Evolutionary conservation across 2,113 vertebrate genomes (phyloP).

Genomic region (Rattus rattus): DNA sequence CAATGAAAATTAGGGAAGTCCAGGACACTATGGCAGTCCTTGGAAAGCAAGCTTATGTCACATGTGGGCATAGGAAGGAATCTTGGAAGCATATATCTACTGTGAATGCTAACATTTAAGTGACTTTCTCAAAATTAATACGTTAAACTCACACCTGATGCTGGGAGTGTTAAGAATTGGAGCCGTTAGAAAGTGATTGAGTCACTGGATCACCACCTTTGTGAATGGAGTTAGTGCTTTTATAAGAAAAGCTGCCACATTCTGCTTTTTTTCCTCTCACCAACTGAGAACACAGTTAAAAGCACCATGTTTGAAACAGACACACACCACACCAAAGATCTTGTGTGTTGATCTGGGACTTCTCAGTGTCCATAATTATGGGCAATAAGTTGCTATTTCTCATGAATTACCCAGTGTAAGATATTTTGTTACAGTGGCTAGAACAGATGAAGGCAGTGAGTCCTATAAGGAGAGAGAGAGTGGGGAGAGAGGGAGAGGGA

Average conservation of each 20-base stretch:
- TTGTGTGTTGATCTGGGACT: not conserved
- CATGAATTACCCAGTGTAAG: not conserved
- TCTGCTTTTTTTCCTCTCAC: not conserved
- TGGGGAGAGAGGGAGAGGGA: not conserved
- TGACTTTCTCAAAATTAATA: not conserved
- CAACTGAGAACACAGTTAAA: not conserved
- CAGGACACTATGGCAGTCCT: not conserved
- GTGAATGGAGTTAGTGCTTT: not conserved
- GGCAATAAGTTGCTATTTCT: not conserved
- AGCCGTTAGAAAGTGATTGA: not conserved
- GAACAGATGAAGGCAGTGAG: not conserved
- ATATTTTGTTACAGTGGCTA: not conserved
- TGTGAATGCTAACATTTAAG: not conserved
- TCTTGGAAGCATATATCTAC: not conserved
- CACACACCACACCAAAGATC: not conserved
- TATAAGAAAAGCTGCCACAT: not conserved
- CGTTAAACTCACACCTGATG: not conserved
- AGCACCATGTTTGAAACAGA: not conserved
- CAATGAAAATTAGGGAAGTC: not conserved
- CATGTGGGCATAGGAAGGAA: not conserved
- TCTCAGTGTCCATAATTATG: not conserved
- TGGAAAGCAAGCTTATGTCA: not conserved
- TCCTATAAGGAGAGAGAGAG: not conserved
- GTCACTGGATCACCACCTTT: not conserved
- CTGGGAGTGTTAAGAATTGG: not conserved